Evolutionary conservation across 2,797 vertebrate genomes (phyloP).

Genomic region (Melanotaenia boesemani): DNA sequence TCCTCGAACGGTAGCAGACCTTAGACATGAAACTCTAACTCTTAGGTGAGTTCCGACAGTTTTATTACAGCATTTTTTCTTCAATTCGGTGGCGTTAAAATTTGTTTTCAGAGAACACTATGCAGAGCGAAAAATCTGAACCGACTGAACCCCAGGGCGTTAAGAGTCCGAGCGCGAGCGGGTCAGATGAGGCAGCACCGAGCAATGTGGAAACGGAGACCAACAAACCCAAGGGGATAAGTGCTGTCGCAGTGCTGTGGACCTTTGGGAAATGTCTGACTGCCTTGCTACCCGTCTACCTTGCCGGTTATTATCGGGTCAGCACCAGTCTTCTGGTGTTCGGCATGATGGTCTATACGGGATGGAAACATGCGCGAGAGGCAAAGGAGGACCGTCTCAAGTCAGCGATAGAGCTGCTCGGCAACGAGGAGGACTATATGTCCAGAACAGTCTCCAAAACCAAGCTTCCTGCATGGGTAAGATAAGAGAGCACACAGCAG

Average conservation of each 20-base stretch:
- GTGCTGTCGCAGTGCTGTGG: slow-evolving; percentile 82
- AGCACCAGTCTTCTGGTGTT: slow-evolving; percentile 83
- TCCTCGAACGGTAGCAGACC: neutral
- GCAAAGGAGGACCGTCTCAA: slow-evolving; percentile 81
- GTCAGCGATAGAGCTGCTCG: slow-evolving; percentile 77
- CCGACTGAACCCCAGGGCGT: slow-evolving; percentile 46
- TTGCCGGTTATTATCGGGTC: slow-evolving; percentile 86
- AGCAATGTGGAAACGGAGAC: neutral
- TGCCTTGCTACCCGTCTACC: slow-evolving; percentile 85
- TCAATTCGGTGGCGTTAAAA: neutral
- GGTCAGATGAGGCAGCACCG: slow-evolving; percentile 31
- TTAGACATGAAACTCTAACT: slow-evolving; percentile 16
- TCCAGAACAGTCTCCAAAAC: slow-evolving; percentile 63
- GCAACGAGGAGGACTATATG: slow-evolving; percentile 73
- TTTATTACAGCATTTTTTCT: neutral
- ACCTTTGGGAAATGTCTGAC: slow-evolving; percentile 86
- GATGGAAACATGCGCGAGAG: slow-evolving; percentile 86
- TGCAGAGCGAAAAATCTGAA: slow-evolving; percentile 71
- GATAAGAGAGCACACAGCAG: slow-evolving; percentile 14
- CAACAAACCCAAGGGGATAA: slow-evolving; percentile 57
- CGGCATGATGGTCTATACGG: slow-evolving; percentile 86
- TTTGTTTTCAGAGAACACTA: slow-evolving; percentile 19
- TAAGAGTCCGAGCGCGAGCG: slow-evolving; percentile 26
- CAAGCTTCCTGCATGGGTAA: slow-evolving; percentile 85
- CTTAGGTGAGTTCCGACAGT: neutral